Conservation (phyloP, 2,888 invertebrate genomes). For the Microplitis manilae region DNA sequence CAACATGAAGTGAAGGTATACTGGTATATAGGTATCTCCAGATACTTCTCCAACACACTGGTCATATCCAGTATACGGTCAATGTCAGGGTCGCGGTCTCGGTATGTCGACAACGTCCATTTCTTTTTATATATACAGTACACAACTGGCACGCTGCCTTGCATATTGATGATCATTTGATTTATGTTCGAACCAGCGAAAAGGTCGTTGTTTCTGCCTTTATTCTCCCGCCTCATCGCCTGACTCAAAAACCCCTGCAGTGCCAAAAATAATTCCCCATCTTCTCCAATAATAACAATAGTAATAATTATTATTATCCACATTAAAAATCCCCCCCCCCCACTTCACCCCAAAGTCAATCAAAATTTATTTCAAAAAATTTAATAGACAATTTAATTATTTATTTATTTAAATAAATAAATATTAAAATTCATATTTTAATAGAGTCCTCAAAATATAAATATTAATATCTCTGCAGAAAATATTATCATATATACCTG, state of each 20-base stretch:
- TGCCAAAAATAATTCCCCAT: constrained; percentile 5
- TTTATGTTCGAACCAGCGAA: constrained; percentile 52
- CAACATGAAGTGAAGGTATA: constrained; percentile 11
- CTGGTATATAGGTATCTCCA: constrained; percentile 5
- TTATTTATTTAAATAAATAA: not conserved
- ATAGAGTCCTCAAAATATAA: not conserved
- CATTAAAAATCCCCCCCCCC: too few species aligned
- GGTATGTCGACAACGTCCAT: constrained; percentile 53
- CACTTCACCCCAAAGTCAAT: too few species aligned
- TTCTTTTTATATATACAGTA: constrained; percentile 51
- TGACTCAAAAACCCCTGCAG: constrained; percentile 5
- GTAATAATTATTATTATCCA: not conserved
- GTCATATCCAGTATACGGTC: constrained; percentile 49
- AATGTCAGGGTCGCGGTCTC: constrained; percentile 53
- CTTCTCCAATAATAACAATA: not conserved
- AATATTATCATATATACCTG: not conserved
- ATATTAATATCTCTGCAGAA: not conserved
- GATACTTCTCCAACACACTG: constrained; percentile 16
- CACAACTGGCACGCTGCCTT: constrained; percentile 53
- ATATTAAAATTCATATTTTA: not conserved
- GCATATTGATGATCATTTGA: constrained; percentile 55
- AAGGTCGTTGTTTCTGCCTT: constrained; percentile 44
- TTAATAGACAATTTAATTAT: not conserved
- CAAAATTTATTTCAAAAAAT: not conserved
- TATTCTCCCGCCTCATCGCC: constrained; percentile 28